Evolutionary conservation across 2,113 vertebrate species (phyloP).

Genomic region (Brachypteracias leptosomus): DNA sequence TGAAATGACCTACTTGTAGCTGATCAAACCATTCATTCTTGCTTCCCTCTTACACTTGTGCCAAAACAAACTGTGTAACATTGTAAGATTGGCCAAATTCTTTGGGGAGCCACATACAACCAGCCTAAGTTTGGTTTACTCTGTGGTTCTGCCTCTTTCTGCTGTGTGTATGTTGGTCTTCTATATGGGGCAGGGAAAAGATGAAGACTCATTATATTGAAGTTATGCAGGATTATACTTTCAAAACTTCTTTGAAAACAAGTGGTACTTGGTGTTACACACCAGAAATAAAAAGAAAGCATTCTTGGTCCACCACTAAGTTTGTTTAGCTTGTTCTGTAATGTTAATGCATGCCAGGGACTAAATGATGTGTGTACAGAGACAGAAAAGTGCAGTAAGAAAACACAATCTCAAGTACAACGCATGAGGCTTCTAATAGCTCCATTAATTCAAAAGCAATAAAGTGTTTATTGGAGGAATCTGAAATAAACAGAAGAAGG

Average conservation of each 20-base stretch:
- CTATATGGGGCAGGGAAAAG: neutral
- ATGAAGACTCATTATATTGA: neutral
- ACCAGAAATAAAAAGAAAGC: neutral
- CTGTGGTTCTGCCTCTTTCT: neutral
- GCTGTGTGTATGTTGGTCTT: neutral
- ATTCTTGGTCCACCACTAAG: neutral
- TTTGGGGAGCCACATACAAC: neutral
- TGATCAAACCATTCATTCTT: neutral
- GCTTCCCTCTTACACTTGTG: neutral
- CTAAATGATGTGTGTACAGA: neutral
- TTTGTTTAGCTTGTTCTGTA: neutral
- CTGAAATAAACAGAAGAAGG: neutral
- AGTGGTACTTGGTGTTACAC: neutral
- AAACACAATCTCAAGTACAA: neutral
- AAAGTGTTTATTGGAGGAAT: neutral
- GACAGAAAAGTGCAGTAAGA: neutral
- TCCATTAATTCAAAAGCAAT: neutral
- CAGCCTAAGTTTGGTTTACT: neutral
- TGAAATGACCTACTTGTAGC: neutral
- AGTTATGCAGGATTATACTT: neutral
- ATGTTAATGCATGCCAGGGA: neutral
- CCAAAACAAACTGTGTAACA: neutral
- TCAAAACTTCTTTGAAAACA: neutral
- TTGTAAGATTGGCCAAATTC: neutral
- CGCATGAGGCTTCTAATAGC: neutral